These are phyloP conservation scores for Pelobates cultripes DNA, from an alignment of 2,797 vertebrate species.

Conservation along the genomic window DNA sequence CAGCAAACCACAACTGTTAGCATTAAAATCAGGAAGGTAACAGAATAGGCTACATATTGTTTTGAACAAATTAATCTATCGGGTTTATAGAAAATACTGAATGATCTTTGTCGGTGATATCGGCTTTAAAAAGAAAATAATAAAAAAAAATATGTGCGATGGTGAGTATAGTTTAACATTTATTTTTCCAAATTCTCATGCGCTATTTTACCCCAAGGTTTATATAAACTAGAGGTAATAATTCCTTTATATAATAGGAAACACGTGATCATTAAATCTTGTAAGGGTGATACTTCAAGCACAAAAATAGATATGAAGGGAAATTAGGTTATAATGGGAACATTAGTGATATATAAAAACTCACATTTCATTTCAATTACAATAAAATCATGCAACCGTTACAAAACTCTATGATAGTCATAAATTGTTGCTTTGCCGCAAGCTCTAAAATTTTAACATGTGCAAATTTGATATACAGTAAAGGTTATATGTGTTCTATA, in stretches of 20 bases:
- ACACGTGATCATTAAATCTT: background rate
- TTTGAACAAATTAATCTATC: background rate
- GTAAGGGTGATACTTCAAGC: conserved; percentile 12
- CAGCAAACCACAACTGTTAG: background rate
- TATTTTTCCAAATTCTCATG: no score
- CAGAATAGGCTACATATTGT: background rate
- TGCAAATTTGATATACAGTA: background rate
- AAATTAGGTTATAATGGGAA: conserved; percentile 22
- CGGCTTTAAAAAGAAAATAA: no score
- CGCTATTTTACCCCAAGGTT: background rate
- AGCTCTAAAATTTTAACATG: background rate
- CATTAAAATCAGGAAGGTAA: background rate
- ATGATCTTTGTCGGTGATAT: no score
- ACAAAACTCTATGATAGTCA: conserved; percentile 16
- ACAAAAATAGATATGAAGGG: conserved; percentile 15
- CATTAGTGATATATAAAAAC: conserved; percentile 30
- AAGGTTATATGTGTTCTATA: background rate
- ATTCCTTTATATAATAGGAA: background rate
- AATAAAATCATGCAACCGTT: conserved; percentile 18
- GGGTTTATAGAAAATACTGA: no score
- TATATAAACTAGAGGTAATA: background rate
- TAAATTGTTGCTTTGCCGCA: conserved; percentile 14
- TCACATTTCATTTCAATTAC: conserved; percentile 29
- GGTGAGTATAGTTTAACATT: no score
- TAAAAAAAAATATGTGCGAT: no score